These are phyloP conservation scores for Dicentrarchus labrax DNA, from an alignment of 2,113 vertebrate genomes.

Conservation along the genomic window DNA sequence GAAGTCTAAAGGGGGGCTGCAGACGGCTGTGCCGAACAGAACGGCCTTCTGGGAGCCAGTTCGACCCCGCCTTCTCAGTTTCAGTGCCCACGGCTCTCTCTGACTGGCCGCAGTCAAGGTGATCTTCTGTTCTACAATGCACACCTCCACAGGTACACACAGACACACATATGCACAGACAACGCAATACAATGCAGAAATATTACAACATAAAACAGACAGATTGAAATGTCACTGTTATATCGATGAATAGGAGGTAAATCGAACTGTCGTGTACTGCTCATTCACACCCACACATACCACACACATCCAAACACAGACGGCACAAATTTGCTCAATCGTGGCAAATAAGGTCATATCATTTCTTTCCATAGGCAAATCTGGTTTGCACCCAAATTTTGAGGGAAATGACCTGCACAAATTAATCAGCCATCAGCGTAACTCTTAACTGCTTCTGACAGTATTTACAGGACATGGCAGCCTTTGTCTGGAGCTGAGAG, in stretches of 20 bases:
- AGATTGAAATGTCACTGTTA: constrained; percentile 51
- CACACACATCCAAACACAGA: constrained; percentile 28
- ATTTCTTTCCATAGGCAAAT: constrained; percentile 62
- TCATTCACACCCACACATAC: constrained; percentile 29
- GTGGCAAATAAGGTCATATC: constrained; percentile 37
- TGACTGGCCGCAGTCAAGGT: constrained; percentile 86
- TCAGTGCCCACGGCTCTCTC: constrained; percentile 81
- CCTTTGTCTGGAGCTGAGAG: constrained; percentile 61
- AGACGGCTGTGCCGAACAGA: constrained; percentile 77
- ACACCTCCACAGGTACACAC: constrained; percentile 60
- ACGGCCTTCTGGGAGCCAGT: constrained; percentile 80
- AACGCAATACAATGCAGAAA: constrained; percentile 13
- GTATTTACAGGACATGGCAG: constrained; percentile 66
- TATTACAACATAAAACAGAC: constrained; percentile 45
- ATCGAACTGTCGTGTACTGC: constrained; percentile 25
- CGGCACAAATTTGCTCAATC: constrained; percentile 23
- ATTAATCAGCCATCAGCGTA: constrained; percentile 63
- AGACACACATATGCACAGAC: constrained; percentile 28
- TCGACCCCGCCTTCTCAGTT: constrained; percentile 76
- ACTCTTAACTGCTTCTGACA: constrained; percentile 68
- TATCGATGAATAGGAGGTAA: constrained; percentile 38
- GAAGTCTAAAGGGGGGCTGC: constrained; percentile 50
- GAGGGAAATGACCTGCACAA: constrained; percentile 58
- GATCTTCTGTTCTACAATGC: constrained; percentile 73
- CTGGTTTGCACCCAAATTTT: constrained; percentile 36